Evolutionary conservation across 2,888 invertebrate species (phyloP).

Genomic region (Mesopsocus fuscifrons): DNA sequence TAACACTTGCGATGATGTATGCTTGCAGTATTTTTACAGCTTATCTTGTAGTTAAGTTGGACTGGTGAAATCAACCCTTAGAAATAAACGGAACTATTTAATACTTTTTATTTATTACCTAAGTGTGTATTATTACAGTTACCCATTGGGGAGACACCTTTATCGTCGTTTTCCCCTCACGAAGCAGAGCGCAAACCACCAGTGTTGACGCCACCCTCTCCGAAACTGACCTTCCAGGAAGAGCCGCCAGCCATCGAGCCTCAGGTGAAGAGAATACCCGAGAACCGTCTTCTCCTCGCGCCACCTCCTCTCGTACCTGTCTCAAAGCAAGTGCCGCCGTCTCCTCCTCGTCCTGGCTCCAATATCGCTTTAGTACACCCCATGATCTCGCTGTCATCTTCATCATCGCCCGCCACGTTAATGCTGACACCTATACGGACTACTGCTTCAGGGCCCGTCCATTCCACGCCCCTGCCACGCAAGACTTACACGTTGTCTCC

Average conservation of each 20-base stretch:
- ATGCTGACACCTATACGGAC: constrained; percentile 1
- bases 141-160: too few relatives aligned
- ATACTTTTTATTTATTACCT: too few relatives aligned
- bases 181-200: constrained; percentile 3
- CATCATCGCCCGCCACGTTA: constrained; percentile 6
- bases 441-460: background rate
- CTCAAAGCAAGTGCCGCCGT: constrained; percentile 4
- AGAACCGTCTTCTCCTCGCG: background rate
- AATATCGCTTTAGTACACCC: constrained; percentile 1
- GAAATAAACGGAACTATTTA: too few relatives aligned
- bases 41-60: too few relatives aligned
- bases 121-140: too few relatives aligned
- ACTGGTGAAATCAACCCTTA: too few relatives aligned
- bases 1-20: too few relatives aligned
- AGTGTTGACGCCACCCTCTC: constrained; percentile 3
- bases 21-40: too few relatives aligned
- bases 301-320: constrained; percentile 5
- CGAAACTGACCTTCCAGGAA: background rate
- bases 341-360: background rate
- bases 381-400: background rate
- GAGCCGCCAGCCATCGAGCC: background rate
- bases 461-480: background rate
- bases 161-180: too few relatives aligned
- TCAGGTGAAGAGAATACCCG: background rate
- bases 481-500: constrained; percentile 1